Conservation (phyloP, 2,888 invertebrate species). For the Eupithecia insigniata region DNA sequence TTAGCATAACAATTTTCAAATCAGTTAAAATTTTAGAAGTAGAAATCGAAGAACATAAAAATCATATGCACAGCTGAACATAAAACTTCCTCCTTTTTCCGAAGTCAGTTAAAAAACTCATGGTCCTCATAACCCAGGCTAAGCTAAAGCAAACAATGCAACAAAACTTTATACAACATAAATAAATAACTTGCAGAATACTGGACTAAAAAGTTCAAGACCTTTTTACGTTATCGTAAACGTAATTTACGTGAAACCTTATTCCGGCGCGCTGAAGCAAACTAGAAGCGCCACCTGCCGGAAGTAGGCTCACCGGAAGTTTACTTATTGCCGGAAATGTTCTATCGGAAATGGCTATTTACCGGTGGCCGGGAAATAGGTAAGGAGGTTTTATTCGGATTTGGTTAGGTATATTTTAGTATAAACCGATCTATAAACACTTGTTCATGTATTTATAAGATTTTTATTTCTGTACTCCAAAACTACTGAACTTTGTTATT, state of each 20-base stretch:
- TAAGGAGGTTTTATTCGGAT: conserved; percentile 10
- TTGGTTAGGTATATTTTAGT: no score
- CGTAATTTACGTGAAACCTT: conserved; percentile 38
- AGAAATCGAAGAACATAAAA: no score
- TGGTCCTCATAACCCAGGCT: no score
- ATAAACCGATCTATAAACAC: no score
- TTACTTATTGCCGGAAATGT: conserved; percentile 32
- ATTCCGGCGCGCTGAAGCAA: conserved; percentile 32
- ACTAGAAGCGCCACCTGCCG: conserved; percentile 29
- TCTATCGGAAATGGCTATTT: conserved; percentile 28
- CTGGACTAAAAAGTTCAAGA: not conserved
- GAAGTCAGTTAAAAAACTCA: no score
- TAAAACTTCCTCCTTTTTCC: no score
- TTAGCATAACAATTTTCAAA: no score
- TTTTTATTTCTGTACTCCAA: no score
- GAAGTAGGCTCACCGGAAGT: conserved; percentile 31
- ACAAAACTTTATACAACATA: not conserved
- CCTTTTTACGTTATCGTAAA: not conserved
- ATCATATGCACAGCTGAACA: no score
- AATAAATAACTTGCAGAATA: not conserved
- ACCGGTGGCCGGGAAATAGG: conserved; percentile 20
- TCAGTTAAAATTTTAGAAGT: no score
- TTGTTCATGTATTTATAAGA: no score
- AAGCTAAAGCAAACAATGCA: not conserved
- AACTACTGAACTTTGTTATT: no score